Conservation (phyloP, 2,113 vertebrate genomes). For the Ceyx melanurus region DNA sequence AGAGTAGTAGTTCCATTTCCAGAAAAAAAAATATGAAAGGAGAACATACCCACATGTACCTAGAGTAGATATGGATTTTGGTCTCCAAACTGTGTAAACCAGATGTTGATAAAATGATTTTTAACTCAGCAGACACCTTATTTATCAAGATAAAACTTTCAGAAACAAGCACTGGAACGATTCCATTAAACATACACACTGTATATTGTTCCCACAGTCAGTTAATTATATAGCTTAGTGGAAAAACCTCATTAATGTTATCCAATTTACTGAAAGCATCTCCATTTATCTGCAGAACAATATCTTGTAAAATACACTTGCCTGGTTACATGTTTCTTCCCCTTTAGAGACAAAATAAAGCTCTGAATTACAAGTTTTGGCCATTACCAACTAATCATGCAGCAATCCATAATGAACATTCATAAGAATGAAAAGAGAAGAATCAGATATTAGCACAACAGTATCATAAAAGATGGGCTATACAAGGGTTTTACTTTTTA, state of each 20-base stretch:
- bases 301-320: not conserved
- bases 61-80: not conserved
- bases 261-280: constrained; percentile 6
- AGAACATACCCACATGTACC: not conserved
- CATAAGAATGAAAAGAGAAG: not conserved
- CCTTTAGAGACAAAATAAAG: not conserved
- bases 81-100: not conserved
- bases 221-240: constrained; percentile 15
- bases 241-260: not conserved
- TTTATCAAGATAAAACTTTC: constrained; percentile 21
- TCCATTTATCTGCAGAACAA: not conserved
- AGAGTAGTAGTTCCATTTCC: not conserved
- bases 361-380: not conserved
- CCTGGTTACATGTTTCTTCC: not conserved
- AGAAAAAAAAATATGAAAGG: not conserved
- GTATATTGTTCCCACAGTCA: not conserved
- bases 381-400: not conserved
- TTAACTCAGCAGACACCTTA: not conserved
- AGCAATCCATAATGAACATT: not conserved
- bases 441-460: not conserved
- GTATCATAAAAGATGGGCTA: not conserved
- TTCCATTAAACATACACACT: not conserved
- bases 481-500: constrained; percentile 18
- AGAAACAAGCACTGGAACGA: constrained; percentile 5
- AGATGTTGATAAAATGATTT: constrained; percentile 4